A percentile compares a stretch with the other conserved stretches of the same genome.
These are phyloP conservation scores for Parthenolecanium corni DNA, from an alignment of 2,888 invertebrate species.

Conservation along the genomic window DNA sequence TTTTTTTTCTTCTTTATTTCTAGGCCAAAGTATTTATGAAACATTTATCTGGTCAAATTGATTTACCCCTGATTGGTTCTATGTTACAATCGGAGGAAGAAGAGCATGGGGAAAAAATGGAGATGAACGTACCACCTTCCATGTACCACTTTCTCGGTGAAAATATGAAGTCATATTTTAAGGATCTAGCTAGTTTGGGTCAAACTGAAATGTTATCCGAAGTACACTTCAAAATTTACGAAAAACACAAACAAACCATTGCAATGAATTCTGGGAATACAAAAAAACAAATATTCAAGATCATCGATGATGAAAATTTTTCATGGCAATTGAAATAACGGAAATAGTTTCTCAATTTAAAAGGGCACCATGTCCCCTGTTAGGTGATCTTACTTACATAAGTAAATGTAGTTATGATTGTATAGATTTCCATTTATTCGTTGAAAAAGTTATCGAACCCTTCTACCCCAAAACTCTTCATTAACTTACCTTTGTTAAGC, in stretches of 20 bases:
- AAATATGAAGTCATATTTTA: not conserved
- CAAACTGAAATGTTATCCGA: not conserved
- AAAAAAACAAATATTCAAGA: not conserved
- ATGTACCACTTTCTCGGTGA: not conserved
- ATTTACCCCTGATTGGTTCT: not conserved
- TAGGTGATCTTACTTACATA: too few relatives aligned
- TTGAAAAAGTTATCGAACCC: too few relatives aligned
- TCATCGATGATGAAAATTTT: not conserved
- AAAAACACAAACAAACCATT: not conserved
- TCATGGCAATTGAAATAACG: not conserved
- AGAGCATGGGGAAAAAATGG: not conserved
- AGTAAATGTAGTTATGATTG: too few relatives aligned
- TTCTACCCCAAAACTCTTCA: too few relatives aligned
- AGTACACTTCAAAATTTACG: slow-evolving; percentile 1
- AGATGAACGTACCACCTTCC: not conserved
- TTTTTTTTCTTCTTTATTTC: not conserved
- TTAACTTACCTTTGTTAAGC: too few relatives aligned
- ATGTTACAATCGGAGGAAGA: not conserved
- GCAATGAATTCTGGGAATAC: not conserved
- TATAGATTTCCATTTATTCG: too few relatives aligned
- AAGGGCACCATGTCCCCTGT: too few relatives aligned
- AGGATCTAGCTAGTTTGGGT: slow-evolving; percentile 1
- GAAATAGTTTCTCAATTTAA: too few relatives aligned
- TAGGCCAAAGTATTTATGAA: slow-evolving; percentile 6
- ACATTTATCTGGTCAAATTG: not conserved